Evolutionary conservation across 1,140 invertebrate species (phyloP), one percentile per base, ranked within the genome.

Genomic region (Anastrepha obliqua): DNA sequence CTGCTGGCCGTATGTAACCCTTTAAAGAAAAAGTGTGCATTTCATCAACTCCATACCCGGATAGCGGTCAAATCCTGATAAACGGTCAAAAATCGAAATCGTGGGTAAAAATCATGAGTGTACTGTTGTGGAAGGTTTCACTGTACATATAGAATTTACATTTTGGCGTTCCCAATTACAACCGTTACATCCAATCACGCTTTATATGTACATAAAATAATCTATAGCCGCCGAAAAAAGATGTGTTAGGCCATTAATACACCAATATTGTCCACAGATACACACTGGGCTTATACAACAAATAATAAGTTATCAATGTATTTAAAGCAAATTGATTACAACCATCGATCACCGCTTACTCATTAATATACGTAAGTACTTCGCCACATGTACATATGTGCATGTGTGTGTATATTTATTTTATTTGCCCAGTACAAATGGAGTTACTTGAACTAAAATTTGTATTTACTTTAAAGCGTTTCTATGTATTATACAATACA

Each of bases 401-500:
- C 29, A 29, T 29, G 29, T 29, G 29, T 39, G 20, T 67, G 29
- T 4, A 65, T 65, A 65, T 65, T 65, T 65, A 65, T 17, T 65
- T 9, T 65, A 65, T 55, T 51, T 15, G 9, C 44, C 44, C 29
- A 85, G 47, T 59, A 29, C 58, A 85, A 17, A 74, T 74, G 17
- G 15, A 17, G 29, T 85, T 20, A 59, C 13, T 9, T 85, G 47
- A 20, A 59, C 2, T 85, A 85, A 58, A 17, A 58, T 59, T 85
- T 39, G 1, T 85, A 15, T 85, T 85, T 85, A 85, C 67, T 74
- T 74, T 74, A 47, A 74, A 44, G 17, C 42, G 13, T 47, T 74
- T 74, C 67, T 74, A 44, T 55, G 2, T n/a, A n/a, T n/a, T n/a
- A n/a, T n/a, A n/a, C n/a, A n/a, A 55, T 74, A 11, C 67, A 2